phyloP scores from a whole-genome alignment of 2,113 vertebrate genomes.

The Charadrius vociferus region DNA sequence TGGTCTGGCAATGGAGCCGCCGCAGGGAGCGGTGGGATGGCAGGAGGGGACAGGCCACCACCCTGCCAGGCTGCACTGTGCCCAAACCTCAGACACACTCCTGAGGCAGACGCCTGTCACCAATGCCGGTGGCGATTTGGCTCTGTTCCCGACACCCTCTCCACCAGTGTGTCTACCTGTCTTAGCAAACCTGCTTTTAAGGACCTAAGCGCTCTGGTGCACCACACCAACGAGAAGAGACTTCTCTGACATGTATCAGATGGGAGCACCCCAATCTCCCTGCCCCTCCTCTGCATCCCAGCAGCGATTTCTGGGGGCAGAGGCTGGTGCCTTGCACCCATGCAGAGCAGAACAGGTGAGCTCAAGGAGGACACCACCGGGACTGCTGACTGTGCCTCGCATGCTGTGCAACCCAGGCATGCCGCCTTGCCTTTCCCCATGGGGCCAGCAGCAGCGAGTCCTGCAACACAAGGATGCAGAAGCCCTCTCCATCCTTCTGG shows the following conservation, averaged over 20 bases:
- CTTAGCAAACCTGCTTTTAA: neutral
- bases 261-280: neutral
- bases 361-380: neutral
- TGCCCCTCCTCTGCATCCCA: neutral
- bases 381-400: rapidly evolving
- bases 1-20: neutral
- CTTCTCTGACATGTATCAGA: rapidly evolving
- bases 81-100: neutral
- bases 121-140: neutral
- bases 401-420: neutral
- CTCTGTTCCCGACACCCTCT: neutral
- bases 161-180: neutral
- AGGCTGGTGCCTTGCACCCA: rapidly evolving
- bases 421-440: rapidly evolving
- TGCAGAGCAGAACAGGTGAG: neutral
- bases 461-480: neutral
- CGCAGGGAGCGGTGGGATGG: neutral
- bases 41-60: neutral
- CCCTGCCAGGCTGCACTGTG: neutral
- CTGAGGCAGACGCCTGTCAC: neutral
- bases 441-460: neutral
- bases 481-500: neutral
- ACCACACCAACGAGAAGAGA: neutral
- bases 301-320: neutral
- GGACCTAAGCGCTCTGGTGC: neutral